Evolutionary conservation across 2,113 vertebrate genomes (phyloP), one percentile per base, ranked within the genome.

Genomic region (Hyla sarda): DNA sequence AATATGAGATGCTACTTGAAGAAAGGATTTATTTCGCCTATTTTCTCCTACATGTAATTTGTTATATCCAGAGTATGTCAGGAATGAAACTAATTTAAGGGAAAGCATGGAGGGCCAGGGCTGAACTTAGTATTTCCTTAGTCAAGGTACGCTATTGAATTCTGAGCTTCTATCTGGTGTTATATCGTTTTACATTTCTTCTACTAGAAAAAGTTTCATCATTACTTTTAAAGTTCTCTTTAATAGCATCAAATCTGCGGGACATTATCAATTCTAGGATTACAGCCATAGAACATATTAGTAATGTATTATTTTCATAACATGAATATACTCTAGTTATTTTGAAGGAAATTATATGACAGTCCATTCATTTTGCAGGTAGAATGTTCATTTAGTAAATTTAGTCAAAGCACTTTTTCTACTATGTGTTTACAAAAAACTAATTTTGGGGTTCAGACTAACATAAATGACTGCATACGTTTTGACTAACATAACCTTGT

Each of bases 1-100:
- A 81, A 87, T 87, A 82, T 87, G 82, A 60, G 65, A 82, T 82
- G 69, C 62, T 74, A 47, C 85, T 80, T 73, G 67, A 87, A 58
- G 65, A 45, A 74, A 32, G 54, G 28, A 37, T 84, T 88, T 67
- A 77, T 71, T 82, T 85, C 1, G 23, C 21, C 19, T 50, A 71
- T 77, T 86, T 86, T 34, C 52, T 78, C 37, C 45, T 77, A 47
- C 58, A 47, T 62, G 34, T 54, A 62, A 76, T 78, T 76, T 77
- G 30, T n/a, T 54, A 48, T 60, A 56, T 65, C 25, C 25, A 32
- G 21, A 75, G 58, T 16, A 72, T 80, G 47, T 30, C 74, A 54
- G 1, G 37, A 73, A 32, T 45, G 34, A 78, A 48, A 60, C 9
- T n/a, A 62, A 62, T 81, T 62, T 78, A 37, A 58, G 28, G 11